Base-by-base conservation (phyloP, 2,113 vertebrate genomes). In the Colossoma macropomum region DNA sequence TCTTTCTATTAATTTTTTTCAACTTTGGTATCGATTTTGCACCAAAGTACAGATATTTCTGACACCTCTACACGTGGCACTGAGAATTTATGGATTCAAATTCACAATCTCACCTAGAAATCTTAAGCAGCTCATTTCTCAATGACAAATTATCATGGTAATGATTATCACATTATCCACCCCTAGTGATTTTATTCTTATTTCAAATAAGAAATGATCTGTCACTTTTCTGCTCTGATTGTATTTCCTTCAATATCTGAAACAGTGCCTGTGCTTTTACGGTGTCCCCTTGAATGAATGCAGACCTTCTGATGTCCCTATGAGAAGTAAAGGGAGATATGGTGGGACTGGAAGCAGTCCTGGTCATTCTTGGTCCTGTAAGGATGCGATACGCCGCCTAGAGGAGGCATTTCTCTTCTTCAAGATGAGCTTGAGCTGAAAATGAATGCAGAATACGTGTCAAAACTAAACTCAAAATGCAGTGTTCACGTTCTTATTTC, bases 391-490 rank as follows among this genome's bases (percentile, higher is more conserved):
- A 79, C 95, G 93, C 19, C 94, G 94, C 77, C 94, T 91, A 75
- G 92, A 90, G 2, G 94, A 93, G 84, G 92, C 84, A 3, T 94
- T 95, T 81, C 95, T 93, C 88, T 94, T 96, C 90, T 96, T 96
- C 92, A 97, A 85, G 83, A 97, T 89, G 75, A 95, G 90, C 87
- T 96, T 97, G 38, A 97, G 95, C 97, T 97, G 81, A n/a, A 2
- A 62, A 23, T 68, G 38, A 81, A 63, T n/a, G n/a, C n/a, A n/a
- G n/a, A n/a, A n/a, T n/a, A n/a, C n/a, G n/a, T n/a, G n/a, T n/a
- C n/a, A n/a, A n/a, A n/a, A n/a, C n/a, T n/a, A n/a, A n/a, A n/a
- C n/a, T n/a, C n/a, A n/a, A n/a, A n/a, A n/a, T n/a, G n/a, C n/a
- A n/a, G n/a, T n/a, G n/a, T n/a, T n/a, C n/a, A n/a, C n/a, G n/a